A percentile compares a stretch with the other conserved stretches of the same genome.
phyloP scores from a whole-genome alignment of 2,888 invertebrate genomes.

The Xylocampa areola region DNA sequence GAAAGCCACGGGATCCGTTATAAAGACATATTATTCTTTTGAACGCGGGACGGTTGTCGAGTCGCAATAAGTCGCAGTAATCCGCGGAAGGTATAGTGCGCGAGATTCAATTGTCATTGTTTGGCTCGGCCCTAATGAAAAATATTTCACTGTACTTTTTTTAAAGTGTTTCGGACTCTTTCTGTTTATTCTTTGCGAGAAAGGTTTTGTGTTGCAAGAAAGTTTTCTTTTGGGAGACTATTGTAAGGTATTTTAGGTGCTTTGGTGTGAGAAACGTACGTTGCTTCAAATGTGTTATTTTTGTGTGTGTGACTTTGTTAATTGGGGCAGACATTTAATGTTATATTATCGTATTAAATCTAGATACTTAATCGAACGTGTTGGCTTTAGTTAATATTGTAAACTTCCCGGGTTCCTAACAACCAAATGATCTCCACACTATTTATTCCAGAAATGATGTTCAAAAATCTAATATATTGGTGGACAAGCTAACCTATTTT shows the following conservation, averaged over 20 bases:
- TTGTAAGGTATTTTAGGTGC: conserved; percentile 41
- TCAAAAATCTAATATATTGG: conserved; percentile 15
- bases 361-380: too few relatives aligned
- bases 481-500: conserved; percentile 14
- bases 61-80: conserved; percentile 84
- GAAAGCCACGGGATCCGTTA: conserved; percentile 72
- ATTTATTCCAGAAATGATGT: not conserved
- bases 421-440: not conserved
- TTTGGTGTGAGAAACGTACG: conserved; percentile 11
- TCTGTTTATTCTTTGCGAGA: conserved; percentile 39
- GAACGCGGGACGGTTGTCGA: conserved; percentile 82
- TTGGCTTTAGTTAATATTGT: too few relatives aligned
- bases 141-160: conserved; percentile 82
- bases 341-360: too few relatives aligned
- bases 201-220: conserved; percentile 41
- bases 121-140: conserved; percentile 83
- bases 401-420: not conserved
- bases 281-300: conserved; percentile 1
- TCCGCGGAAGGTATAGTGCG: conserved; percentile 81
- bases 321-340: not conserved
- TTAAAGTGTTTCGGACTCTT: conserved; percentile 70
- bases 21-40: conserved; percentile 90
- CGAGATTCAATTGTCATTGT: conserved; percentile 85
- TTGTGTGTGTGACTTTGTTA: conserved; percentile 1
- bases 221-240: conserved; percentile 25